A percentile compares a stretch with the other conserved stretches of the same genome.
These are phyloP conservation scores for Macrochelys suwanniensis DNA, from an alignment of 2,797 vertebrate genomes.

Conservation along the genomic window DNA sequence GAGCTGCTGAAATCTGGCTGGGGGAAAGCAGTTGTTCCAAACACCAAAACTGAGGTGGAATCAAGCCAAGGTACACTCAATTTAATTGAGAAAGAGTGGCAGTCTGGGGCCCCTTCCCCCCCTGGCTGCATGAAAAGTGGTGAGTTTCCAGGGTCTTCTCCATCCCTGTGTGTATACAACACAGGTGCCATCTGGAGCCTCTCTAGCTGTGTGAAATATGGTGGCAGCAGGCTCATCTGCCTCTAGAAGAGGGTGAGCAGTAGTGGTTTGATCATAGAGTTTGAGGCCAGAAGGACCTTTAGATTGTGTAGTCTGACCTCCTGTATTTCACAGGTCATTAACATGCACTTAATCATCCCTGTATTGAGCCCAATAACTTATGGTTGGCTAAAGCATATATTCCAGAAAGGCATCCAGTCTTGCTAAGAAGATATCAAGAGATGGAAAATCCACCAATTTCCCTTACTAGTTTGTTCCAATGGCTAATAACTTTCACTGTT, in stretches of 20 bases:
- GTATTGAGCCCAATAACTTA: neutral
- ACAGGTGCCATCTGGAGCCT: neutral
- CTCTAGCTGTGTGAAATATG: neutral
- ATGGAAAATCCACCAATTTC: neutral
- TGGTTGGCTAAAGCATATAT: neutral
- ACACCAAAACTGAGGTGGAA: neutral
- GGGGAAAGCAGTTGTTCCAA: neutral
- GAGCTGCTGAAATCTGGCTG: neutral
- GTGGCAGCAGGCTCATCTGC: neutral
- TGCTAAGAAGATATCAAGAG: neutral
- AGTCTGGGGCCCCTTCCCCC: neutral
- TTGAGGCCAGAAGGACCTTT: neutral
- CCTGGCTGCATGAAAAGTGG: neutral
- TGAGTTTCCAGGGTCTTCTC: neutral
- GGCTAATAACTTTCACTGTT: neutral
- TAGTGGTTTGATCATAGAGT: neutral
- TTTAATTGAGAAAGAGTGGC: neutral
- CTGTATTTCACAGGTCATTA: too few species aligned
- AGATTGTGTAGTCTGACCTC: neutral
- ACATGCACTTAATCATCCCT: neutral
- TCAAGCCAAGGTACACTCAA: neutral
- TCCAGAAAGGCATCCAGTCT: neutral
- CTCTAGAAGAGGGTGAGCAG: neutral
- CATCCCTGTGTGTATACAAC: neutral
- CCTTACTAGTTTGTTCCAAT: neutral